Evolutionary conservation across 2,797 vertebrate genomes (phyloP).

Genomic region (Tokudaia tokunoshimensis): DNA sequence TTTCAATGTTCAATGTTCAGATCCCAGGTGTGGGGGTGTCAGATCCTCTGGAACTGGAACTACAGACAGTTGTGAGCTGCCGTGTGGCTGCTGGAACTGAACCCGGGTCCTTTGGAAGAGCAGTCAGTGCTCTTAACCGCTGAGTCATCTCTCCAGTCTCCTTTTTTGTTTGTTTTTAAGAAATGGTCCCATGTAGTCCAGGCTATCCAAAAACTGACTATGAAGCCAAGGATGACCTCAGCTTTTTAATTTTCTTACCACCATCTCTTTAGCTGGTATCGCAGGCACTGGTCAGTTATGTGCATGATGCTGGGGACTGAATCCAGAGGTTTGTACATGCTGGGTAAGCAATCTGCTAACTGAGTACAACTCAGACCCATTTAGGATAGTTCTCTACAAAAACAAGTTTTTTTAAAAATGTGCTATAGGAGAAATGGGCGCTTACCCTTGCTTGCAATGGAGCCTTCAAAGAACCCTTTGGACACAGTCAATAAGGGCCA

Average conservation of each 20-base stretch:
- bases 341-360: background rate
- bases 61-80: background rate
- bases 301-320: background rate
- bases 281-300: background rate
- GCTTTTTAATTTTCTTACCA: background rate
- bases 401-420: background rate
- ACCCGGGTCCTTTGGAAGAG: background rate
- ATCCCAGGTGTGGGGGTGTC: background rate
- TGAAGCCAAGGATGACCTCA: background rate
- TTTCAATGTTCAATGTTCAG: background rate
- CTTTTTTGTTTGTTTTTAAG: background rate
- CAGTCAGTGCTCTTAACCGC: background rate
- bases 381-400: slow-evolving; percentile 21
- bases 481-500: slow-evolving; percentile 98
- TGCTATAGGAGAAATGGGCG: background rate
- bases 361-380: background rate
- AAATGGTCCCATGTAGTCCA: background rate
- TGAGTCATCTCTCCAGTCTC: background rate
- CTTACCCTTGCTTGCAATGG: slow-evolving; percentile 94
- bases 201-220: background rate
- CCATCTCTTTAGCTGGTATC: background rate
- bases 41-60: background rate
- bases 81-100: background rate
- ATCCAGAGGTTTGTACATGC: background rate
- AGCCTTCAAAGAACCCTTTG: slow-evolving; percentile 98